Evolutionary conservation across 2,888 invertebrate species (phyloP), one percentile per base, ranked within the genome.

Genomic region (Drosophila pseudotakahashii): DNA sequence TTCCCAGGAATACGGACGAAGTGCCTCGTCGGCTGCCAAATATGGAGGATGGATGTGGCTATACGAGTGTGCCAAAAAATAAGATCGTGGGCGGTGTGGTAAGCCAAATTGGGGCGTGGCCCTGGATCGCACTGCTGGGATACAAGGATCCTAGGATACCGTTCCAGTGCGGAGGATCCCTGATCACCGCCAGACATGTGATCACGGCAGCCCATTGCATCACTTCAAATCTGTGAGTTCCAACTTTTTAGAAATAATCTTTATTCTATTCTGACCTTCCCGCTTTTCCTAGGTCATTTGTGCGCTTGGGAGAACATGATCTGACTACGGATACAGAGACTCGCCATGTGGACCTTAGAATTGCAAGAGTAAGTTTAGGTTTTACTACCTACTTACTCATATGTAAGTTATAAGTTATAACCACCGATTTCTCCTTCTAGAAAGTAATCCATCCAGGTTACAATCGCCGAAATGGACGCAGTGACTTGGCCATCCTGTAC

Each of bases 301-400:
- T 95, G 0, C 94, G 97, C 1, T 90, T 97, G 0, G 97, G 97
- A 0, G 97, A 97, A 81, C 94, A 97, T 83, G 95, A 97, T 91
- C 88, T 97, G 30, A 93, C 93, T 3, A 91, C 93, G 0, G 94
- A 94, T 2, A 92, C 93, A 11, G 94, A 95, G 39, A 92, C 94
- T 0, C 93, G 93, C 0, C 91, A 90, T 58, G 89, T 94, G 7
- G 95, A 96, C 84, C 91, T 96, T 9, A 92, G 92, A 0, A 93
- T 97, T 53, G 93, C 73, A 2, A 86, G 80, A 62, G 91, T 91
- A 5, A 26, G 26, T 26, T 26, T n/a, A n/a, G n/a, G n/a, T n/a
- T n/a, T n/a, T n/a, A n/a, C n/a, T n/a, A n/a, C n/a, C n/a, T n/a
- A n/a, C n/a, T n/a, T n/a, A n/a, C n/a, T n/a, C n/a, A n/a, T n/a